Base-by-base conservation (phyloP, 2,797 vertebrate genomes). In the Catamblyrhynchus diadema region DNA sequence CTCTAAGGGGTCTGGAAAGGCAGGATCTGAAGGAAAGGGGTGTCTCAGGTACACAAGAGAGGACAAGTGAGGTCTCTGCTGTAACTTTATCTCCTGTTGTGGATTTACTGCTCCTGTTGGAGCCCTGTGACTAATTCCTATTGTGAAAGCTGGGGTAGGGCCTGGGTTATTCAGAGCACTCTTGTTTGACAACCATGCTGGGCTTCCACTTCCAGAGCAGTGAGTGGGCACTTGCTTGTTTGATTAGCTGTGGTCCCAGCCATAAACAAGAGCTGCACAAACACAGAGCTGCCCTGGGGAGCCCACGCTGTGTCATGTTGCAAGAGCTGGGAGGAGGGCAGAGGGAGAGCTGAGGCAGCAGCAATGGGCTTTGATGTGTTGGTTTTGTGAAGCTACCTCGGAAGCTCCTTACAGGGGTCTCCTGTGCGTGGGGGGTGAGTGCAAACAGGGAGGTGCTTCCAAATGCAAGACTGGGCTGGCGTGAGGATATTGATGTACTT, bases 131-230 rank as follows among this genome's bases (percentile, higher is more conserved):
- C 72, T 94, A 81, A 91, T 66, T 78, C 27, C 30, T 86, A 0
- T 95, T 95, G 82, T 93, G 93, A 93, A 96, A 96, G 27, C 32
- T 51, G 48, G 88, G 89, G 60, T 56, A 88, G 88, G 92, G 92
- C 87, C 60, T 54, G 71, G 28, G 45, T 89, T 87, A 28, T 75
- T 87, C 66, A 85, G 81, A 65, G 11, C 30, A 1, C 0, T 1
- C 18, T 85, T 82, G 64, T 82, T 94, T 82, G 88, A 88, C 47
- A 80, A 3, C 24, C 0, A 6, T 77, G 48, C 74, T 4, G 22
- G 50, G 48, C 71, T 91, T 77, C 79, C n/a, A 45, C 51, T 95
- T 88, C 18, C 48, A 94, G 74, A 93, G 37, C 30, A n/a, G 60
- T 33, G 69, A 83, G 92, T 90, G 79, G 79, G 85, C 61, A n/a